These are phyloP conservation scores for Alces alces DNA, from an alignment of 2,113 vertebrate genomes.

Conservation along the genomic window DNA sequence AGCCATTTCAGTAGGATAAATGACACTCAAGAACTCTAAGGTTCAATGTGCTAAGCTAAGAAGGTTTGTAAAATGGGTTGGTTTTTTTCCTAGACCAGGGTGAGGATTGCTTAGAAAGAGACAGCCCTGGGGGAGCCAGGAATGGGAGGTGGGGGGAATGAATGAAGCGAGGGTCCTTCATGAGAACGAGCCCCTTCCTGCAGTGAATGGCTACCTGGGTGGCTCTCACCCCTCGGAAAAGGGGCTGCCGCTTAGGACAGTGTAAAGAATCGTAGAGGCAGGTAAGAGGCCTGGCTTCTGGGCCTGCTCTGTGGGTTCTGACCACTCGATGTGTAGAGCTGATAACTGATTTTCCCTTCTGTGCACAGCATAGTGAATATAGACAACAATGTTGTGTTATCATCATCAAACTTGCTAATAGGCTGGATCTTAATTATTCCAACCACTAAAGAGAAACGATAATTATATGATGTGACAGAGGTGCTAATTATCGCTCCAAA, in stretches of 20 bases:
- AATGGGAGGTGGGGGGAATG: neutral
- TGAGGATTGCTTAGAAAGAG: neutral
- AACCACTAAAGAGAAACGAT: neutral
- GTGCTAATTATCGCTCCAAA: neutral
- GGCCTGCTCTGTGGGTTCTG: neutral
- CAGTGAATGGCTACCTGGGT: neutral
- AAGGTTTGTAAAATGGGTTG: neutral
- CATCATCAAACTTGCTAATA: neutral
- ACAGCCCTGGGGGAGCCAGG: accelerated
- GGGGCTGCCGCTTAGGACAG: neutral
- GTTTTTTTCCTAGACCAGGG: neutral
- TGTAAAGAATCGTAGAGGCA: neutral
- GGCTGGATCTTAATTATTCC: neutral
- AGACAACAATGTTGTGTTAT: neutral
- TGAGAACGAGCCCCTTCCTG: neutral
- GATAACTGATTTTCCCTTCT: neutral
- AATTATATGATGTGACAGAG: neutral
- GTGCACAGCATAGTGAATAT: neutral
- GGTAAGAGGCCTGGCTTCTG: neutral
- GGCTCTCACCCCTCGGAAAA: neutral
- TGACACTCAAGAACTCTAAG: neutral
- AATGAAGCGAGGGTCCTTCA: neutral
- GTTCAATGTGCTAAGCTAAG: neutral
- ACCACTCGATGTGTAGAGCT: accelerated
- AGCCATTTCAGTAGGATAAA: neutral